These are phyloP conservation scores for Halcyon chelicuti DNA, from an alignment of 2,797 vertebrate species.

Conservation along the genomic window DNA sequence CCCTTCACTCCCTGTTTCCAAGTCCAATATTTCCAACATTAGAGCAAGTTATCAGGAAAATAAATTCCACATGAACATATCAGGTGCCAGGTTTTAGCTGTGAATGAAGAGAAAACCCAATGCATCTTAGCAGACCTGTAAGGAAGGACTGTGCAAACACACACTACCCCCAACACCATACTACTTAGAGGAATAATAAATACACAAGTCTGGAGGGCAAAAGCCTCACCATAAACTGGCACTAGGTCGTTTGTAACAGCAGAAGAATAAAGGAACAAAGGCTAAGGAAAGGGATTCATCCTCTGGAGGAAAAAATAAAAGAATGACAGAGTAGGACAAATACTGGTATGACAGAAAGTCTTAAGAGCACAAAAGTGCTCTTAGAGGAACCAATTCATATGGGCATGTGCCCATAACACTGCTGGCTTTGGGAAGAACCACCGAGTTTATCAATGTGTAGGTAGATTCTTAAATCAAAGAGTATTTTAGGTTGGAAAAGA, in stretches of 20 bases:
- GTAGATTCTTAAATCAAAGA: not conserved
- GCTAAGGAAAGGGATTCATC: not conserved
- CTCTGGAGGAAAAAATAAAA: rapidly evolving
- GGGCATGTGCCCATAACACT: rapidly evolving
- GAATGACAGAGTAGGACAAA: not conserved
- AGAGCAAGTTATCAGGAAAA: not conserved
- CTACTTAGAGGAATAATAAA: not conserved
- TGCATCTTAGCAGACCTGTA: rapidly evolving
- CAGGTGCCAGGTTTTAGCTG: not conserved
- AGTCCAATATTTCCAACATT: not conserved
- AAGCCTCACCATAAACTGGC: not conserved
- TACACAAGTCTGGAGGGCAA: not conserved
- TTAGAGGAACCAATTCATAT: not conserved
- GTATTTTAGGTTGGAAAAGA: not conserved
- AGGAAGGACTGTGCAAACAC: not conserved
- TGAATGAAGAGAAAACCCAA: not conserved
- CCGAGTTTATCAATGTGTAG: not conserved
- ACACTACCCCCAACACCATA: not conserved
- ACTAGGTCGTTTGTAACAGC: not conserved
- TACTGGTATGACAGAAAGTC: not conserved
- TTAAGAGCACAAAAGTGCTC: not conserved
- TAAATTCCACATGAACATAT: not conserved
- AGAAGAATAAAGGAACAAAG: not conserved
- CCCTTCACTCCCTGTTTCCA: not conserved
- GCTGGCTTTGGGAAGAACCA: not conserved